Base-by-base conservation (phyloP, 2,113 vertebrate species). In the Carassius gibelio region DNA sequence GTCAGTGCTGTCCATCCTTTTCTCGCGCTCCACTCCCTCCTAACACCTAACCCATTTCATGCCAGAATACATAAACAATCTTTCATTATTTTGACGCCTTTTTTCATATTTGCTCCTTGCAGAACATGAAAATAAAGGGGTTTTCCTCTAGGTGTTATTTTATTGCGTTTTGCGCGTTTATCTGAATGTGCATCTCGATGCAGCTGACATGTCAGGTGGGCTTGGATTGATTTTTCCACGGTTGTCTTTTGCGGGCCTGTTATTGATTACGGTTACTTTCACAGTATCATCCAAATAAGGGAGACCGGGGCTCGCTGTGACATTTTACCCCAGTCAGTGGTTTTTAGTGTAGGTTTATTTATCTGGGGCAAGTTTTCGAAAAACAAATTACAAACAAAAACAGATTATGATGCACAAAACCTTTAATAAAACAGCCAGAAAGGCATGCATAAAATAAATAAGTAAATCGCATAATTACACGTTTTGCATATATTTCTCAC, bases 51-150 rank as follows among this genome's bases (percentile, higher is more conserved):
- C 97, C 96, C 97, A 99, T 98, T 99, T 99, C 97, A 99, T 99
- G 98, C 98, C 98, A 99, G 97, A 98, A 99, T 99, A 99, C 98
- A 99, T 99, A 99, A 99, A 99, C 98, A 99, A 99, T 99, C 97
- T 99, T 99, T 99, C 97, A 99, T 99, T 99, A 99, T 98, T 98
- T 96, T 96, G 94, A 95, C 95, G 95, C 96, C 95, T 96, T 97
- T 92, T 45, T 87, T 82, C 86, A 83, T 82, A 97, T 98, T 98
- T 97, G 96, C 96, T 97, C 96, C 97, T 98, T 96, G 96, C 96
- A 96, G 96, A 96, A 97, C 95, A 98, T 96, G 97, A 97, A 97
- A 96, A 98, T 98, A 96, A 92, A 96, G 95, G 94, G 93, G 93
- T 95, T 95, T 97, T 94, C 95, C 92, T 95, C 94, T 95, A 95